Conservation (phyloP, 2,113 vertebrate species). For the Ramphastos sulfuratus region DNA sequence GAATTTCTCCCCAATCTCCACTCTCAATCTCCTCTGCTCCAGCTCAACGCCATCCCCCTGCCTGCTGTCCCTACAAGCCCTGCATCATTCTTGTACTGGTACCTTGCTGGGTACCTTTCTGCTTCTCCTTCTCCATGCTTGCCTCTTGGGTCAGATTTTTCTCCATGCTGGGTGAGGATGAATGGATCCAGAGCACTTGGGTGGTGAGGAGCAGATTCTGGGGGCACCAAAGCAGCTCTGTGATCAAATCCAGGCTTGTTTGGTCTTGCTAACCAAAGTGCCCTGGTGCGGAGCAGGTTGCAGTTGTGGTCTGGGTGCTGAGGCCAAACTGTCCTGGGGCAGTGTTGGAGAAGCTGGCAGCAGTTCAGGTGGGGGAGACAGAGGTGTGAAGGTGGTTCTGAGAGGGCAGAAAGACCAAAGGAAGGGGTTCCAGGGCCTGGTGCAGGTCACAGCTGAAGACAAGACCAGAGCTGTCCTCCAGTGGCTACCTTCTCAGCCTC, state of each 20-base stretch:
- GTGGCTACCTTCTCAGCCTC: background rate
- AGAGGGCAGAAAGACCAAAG: conserved; percentile 57
- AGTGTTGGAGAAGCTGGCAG: conserved; percentile 58
- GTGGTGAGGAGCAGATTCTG: conserved; percentile 28
- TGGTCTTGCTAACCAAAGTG: conserved; percentile 59
- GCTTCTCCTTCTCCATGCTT: background rate
- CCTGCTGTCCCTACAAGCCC: too few relatives aligned
- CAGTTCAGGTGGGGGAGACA: conserved; percentile 65
- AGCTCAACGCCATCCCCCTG: too few relatives aligned
- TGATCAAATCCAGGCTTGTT: conserved; percentile 65
- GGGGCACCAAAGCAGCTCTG: conserved; percentile 41
- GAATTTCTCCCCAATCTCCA: too few relatives aligned
- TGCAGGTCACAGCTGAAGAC: conserved; percentile 25
- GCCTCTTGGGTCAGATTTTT: background rate
- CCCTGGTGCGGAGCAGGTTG: conserved; percentile 50
- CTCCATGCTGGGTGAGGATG: background rate
- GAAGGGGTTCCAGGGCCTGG: background rate
- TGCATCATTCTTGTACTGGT: background rate
- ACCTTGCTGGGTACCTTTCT: background rate
- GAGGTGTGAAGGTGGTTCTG: conserved; percentile 52
- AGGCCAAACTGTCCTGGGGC: conserved; percentile 59
- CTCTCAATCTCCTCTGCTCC: too few relatives aligned
- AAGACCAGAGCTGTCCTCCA: background rate
- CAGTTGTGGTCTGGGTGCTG: conserved; percentile 62
- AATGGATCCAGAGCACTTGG: background rate